phyloP scores from a whole-genome alignment of 2,888 invertebrate species.

The Pseudeuparius sepicola region DNA sequence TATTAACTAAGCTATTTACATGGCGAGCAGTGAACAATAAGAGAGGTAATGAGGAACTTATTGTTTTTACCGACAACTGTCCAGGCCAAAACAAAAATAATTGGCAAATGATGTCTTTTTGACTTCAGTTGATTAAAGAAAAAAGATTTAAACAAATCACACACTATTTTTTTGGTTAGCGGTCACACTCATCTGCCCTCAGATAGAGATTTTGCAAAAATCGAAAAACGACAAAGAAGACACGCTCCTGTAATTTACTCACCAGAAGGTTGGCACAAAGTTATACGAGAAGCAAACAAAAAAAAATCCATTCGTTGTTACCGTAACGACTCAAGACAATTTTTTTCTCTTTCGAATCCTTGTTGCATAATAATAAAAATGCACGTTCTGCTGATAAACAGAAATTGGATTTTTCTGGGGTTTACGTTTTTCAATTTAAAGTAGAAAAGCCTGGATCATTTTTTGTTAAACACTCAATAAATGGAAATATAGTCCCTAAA shows the following conservation, averaged over 20 bases:
- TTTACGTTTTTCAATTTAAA: too few species aligned
- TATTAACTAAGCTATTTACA: too few species aligned
- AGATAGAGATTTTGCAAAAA: conserved; percentile 2
- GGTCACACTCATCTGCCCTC: conserved; percentile 5
- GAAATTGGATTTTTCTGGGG: too few species aligned
- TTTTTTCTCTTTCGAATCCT: conserved; percentile 3
- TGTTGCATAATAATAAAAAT: conserved; percentile 7
- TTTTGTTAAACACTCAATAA: too few species aligned
- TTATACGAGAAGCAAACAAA: conserved; percentile 5
- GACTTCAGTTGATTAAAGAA: conserved; percentile 2
- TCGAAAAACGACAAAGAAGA: conserved; percentile 1
- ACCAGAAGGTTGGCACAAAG: conserved; percentile 3
- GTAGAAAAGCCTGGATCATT: too few species aligned
- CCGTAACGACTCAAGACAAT: not conserved
- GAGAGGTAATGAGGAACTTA: conserved; percentile 3
- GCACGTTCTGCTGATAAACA: too few species aligned
- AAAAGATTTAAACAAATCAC: conserved; percentile 4
- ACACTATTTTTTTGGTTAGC: too few species aligned
- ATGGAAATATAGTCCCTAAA: too few species aligned
- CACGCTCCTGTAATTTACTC: conserved; percentile 7
- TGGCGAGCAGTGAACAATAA: too few species aligned
- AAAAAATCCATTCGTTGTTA: not conserved
- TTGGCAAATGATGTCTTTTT: conserved; percentile 5
- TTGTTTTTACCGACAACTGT: conserved; percentile 5
- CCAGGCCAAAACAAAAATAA: conserved; percentile 6